Percentiles rank a stretch among this genome's conserved stretches.
phyloP scores from a whole-genome alignment of 2,888 invertebrate genomes.

The Drosophila melanosoma region DNA sequence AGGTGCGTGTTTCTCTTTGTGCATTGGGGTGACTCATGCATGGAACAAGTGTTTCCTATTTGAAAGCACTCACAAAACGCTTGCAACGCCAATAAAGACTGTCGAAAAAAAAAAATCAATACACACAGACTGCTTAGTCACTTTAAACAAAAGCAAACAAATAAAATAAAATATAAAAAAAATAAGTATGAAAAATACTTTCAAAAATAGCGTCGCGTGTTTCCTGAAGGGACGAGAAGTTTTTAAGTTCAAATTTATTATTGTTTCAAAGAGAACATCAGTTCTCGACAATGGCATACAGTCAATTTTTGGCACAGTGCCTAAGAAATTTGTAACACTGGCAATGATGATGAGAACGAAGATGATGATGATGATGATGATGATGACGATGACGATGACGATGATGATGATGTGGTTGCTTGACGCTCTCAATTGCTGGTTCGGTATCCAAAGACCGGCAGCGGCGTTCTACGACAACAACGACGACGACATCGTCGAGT shows the following conservation, averaged over 20 bases:
- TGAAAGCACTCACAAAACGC: conserved; percentile 5
- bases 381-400: conserved; percentile 41
- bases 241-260: conserved; percentile 10
- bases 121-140: conserved; percentile 59
- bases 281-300: conserved; percentile 20
- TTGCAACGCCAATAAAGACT: conserved; percentile 19
- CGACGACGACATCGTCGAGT: conserved; percentile 44
- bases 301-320: conserved; percentile 62
- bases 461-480: conserved; percentile 28
- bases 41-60: conserved; percentile 33
- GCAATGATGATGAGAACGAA: conserved; percentile 27
- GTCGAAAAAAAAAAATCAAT: conserved; percentile 59
- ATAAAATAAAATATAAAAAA: neutral
- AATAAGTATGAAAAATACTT: neutral
- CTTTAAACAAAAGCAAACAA: conserved; percentile 9
- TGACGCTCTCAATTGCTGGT: conserved; percentile 24
- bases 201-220: conserved; percentile 19
- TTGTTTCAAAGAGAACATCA: conserved; percentile 7
- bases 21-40: conserved; percentile 72
- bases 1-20: conserved; percentile 54
- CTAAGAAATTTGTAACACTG: conserved; percentile 50
- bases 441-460: conserved; percentile 69
- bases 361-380: conserved; percentile 19
- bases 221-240: conserved; percentile 9
- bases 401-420: conserved; percentile 30